Percentiles rank a stretch among this genome's conserved stretches.
Conservation (phyloP, 2,797 vertebrate species). For the Tokudaia tokunoshimensis region DNA sequence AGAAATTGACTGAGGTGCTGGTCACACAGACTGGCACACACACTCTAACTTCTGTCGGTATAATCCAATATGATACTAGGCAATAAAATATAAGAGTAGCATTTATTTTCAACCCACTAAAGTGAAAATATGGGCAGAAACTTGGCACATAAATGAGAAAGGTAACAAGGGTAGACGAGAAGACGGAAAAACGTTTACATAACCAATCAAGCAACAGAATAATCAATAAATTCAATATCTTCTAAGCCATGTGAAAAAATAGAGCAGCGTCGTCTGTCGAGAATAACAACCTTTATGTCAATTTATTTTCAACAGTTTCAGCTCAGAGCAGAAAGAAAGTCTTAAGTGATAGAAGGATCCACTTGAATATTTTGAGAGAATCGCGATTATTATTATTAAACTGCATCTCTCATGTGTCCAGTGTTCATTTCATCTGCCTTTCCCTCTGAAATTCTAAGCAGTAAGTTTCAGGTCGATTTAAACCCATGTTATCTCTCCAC, state of each 20-base stretch:
- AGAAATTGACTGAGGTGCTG: not conserved
- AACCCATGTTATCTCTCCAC: not conserved
- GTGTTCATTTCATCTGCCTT: not conserved
- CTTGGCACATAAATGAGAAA: not conserved
- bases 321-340: constrained; percentile 32
- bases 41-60: not conserved
- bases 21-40: not conserved
- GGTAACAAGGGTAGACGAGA: not conserved
- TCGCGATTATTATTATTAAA: not conserved
- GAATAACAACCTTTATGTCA: constrained; percentile 37
- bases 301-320: constrained; percentile 52
- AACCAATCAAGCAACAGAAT: constrained; percentile 53
- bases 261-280: constrained; percentile 17
- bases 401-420: not conserved
- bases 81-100: constrained; percentile 3
- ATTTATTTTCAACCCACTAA: not conserved
- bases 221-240: constrained; percentile 70
- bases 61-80: not conserved
- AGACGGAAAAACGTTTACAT: not conserved
- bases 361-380: constrained; percentile 4
- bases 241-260: constrained; percentile 50
- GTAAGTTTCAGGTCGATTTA: constrained; percentile 14
- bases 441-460: constrained; percentile 38
- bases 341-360: not conserved
- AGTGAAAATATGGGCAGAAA: not conserved